Evolutionary conservation across 2,113 vertebrate genomes (phyloP).

Genomic region (Phrynosoma blainvillii): DNA sequence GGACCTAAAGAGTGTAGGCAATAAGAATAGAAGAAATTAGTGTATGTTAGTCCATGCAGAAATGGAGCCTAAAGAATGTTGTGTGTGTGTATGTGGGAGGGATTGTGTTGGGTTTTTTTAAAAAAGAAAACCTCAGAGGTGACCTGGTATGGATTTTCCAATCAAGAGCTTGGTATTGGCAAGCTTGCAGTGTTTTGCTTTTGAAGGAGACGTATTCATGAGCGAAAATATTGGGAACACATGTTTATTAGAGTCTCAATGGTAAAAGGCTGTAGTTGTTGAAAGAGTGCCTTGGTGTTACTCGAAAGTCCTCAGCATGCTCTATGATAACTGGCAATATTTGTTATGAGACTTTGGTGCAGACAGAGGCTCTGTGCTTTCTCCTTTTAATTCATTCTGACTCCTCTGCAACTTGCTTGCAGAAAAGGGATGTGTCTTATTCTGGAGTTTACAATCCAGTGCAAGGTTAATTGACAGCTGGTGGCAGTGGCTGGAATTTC

Average conservation of each 20-base stretch:
- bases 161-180: conserved; percentile 69
- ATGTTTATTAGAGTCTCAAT: conserved; percentile 65
- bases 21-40: conserved; percentile 44
- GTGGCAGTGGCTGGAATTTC: conserved; percentile 54
- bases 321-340: conserved; percentile 41
- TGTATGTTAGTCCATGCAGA: conserved; percentile 66
- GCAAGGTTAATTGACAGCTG: conserved; percentile 32
- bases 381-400: conserved; percentile 40
- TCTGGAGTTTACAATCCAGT: conserved; percentile 4
- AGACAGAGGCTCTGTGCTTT: conserved; percentile 38
- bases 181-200: conserved; percentile 52
- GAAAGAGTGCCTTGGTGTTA: conserved; percentile 61
- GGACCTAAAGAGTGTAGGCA: conserved; percentile 8
- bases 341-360: conserved; percentile 26
- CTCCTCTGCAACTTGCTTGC: conserved; percentile 20
- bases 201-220: conserved; percentile 66
- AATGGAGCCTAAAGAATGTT: conserved; percentile 42
- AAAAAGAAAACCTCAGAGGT: conserved; percentile 38
- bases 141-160: conserved; percentile 64
- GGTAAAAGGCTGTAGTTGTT: conserved; percentile 57
- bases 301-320: conserved; percentile 50
- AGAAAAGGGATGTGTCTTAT: conserved; percentile 34
- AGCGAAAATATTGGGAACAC: conserved; percentile 74
- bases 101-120: neutral
- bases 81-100: neutral